These are phyloP conservation scores for Trichogramma dendrolimi DNA, from an alignment of 2,888 invertebrate genomes.

Conservation along the genomic window DNA sequence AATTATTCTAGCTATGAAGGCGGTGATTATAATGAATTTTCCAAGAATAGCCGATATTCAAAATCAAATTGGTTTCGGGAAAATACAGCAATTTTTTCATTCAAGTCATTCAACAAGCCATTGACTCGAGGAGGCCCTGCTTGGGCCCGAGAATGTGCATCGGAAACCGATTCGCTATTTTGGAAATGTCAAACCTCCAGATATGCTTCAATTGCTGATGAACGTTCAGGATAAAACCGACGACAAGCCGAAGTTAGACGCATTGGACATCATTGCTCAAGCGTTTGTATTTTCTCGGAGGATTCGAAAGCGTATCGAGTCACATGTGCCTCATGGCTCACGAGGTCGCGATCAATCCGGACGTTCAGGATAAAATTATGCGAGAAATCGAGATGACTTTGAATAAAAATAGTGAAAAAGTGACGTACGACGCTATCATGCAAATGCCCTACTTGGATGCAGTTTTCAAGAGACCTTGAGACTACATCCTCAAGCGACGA, in stretches of 20 bases:
- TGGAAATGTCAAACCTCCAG: conserved; percentile 51
- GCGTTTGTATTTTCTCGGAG: conserved; percentile 35
- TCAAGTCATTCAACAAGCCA: too few species aligned
- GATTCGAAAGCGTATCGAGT: conserved; percentile 39
- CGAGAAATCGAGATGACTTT: conserved; percentile 41
- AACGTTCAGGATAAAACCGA: conserved; percentile 42
- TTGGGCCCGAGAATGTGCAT: conserved; percentile 40
- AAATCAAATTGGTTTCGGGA: too few species aligned
- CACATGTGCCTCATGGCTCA: conserved; percentile 36
- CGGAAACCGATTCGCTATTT: conserved; percentile 50
- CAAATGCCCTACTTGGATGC: conserved; percentile 58
- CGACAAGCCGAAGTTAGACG: conserved; percentile 21
- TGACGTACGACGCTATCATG: conserved; percentile 51
- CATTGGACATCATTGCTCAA: conserved; percentile 49
- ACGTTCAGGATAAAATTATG: conserved; percentile 37
- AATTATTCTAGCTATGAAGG: too few species aligned
- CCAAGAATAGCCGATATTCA: too few species aligned
- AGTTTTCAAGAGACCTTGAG: conserved; percentile 46
- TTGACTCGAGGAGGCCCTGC: too few species aligned
- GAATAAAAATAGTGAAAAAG: conserved; percentile 35
- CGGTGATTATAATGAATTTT: too few species aligned
- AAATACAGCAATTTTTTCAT: too few species aligned
- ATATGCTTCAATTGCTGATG: conserved; percentile 60
- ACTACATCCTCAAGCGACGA: conserved; percentile 36
- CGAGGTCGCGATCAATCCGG: conserved; percentile 32